Conservation (phyloP, 2,797 vertebrate species). For the Leucoraja ocellata region DNA sequence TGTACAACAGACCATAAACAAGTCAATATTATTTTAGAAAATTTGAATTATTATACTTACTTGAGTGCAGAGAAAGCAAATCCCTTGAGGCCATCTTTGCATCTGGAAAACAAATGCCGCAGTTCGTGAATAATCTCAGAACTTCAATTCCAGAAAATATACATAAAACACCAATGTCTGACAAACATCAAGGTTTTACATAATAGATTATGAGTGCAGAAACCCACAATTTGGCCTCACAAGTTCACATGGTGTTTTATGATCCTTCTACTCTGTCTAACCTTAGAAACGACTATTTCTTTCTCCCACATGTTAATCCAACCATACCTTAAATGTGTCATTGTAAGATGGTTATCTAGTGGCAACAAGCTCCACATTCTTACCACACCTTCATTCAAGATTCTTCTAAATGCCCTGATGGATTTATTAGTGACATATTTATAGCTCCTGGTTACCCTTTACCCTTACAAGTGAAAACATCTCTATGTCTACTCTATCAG, state of each 20-base stretch:
- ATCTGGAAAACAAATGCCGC: conserved; percentile 60
- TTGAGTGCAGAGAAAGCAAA: conserved; percentile 92
- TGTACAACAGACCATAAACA: neutral
- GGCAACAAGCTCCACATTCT: neutral
- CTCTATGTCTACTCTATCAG: neutral
- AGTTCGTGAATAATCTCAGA: neutral
- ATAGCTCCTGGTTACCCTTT: neutral
- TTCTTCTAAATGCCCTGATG: neutral
- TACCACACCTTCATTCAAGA: neutral
- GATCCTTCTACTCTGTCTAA: neutral
- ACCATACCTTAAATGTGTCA: neutral
- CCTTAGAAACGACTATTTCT: neutral
- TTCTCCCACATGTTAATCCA: neutral
- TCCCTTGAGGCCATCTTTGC: conserved; percentile 91
- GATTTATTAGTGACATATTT: neutral
- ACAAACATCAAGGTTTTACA: neutral
- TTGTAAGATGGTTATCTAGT: neutral
- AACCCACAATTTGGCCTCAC: neutral
- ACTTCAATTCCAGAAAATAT: neutral
- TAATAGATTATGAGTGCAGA: neutral
- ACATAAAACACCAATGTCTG: neutral
- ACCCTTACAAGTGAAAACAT: neutral
- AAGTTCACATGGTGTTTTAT: neutral
- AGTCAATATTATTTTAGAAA: neutral
- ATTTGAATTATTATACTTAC: conserved; percentile 62